phyloP scores from a whole-genome alignment of 2,113 vertebrate genomes.

The Melanotaenia duboulayi region DNA sequence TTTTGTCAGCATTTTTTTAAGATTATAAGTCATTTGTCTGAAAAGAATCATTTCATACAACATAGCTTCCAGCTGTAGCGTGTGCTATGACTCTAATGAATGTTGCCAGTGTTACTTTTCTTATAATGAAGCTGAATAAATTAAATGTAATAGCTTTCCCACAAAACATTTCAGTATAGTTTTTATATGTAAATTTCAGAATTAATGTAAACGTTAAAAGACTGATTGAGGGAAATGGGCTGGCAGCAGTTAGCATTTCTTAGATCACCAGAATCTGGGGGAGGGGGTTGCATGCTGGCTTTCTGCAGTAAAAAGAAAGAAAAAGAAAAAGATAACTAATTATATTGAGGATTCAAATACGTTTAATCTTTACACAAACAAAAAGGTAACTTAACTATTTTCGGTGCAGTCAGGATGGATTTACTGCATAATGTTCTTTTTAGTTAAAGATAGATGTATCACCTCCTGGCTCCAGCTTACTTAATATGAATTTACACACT shows the following conservation, averaged over 20 bases:
- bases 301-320: background rate
- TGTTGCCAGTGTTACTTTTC: background rate
- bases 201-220: background rate
- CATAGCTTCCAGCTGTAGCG: background rate
- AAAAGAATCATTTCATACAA: background rate
- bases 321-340: background rate
- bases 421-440: background rate
- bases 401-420: background rate
- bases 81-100: no score
- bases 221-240: background rate
- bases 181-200: background rate
- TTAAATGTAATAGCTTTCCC: background rate
- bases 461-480: background rate
- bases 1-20: background rate
- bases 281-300: background rate
- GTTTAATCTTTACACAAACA: constrained; percentile 9
- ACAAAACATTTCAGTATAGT: background rate
- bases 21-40: background rate
- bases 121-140: background rate
- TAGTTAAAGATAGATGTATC: no score
- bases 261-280: background rate
- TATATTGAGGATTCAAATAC: background rate
- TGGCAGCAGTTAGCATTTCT: background rate
- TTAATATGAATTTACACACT: background rate
- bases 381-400: background rate